Conservation (phyloP, 2,113 vertebrate species). For the Fulmarus glacialis region DNA sequence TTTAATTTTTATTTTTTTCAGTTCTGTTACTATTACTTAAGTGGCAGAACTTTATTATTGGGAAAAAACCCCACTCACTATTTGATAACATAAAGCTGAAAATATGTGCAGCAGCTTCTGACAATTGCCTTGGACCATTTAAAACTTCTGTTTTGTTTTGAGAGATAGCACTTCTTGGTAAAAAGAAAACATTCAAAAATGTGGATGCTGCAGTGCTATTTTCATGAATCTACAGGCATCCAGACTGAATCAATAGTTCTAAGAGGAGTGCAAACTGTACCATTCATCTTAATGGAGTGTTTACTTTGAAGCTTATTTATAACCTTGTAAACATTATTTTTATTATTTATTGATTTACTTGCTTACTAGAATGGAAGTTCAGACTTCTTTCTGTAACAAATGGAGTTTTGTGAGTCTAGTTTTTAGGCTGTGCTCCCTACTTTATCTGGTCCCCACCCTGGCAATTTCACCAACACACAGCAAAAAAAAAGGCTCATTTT, state of each 20-base stretch:
- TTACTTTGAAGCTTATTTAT: constrained; percentile 21
- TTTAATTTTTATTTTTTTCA: not conserved
- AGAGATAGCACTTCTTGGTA: not conserved
- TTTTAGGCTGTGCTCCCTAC: not conserved
- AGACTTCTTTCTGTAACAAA: not conserved
- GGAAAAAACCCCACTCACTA: too few species aligned
- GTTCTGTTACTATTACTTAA: not conserved
- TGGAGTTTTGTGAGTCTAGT: not conserved
- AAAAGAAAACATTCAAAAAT: not conserved
- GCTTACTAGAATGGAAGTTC: not conserved
- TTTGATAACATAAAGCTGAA: not conserved
- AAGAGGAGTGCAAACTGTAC: not conserved
- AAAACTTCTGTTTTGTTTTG: not conserved
- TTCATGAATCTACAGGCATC: constrained; percentile 11
- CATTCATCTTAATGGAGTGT: not conserved
- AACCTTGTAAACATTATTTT: constrained; percentile 24
- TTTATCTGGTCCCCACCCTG: not conserved
- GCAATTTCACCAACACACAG: not conserved
- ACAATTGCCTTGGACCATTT: not conserved
- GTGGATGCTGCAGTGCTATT: not conserved
- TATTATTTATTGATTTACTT: constrained; percentile 43
- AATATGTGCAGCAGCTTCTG: not conserved
- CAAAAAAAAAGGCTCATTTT: not conserved
- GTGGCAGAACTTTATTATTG: not conserved
- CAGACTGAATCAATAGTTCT: constrained; percentile 26